Base-by-base conservation (phyloP, 2,113 vertebrate genomes). In the Engraulis encrasicolus region DNA sequence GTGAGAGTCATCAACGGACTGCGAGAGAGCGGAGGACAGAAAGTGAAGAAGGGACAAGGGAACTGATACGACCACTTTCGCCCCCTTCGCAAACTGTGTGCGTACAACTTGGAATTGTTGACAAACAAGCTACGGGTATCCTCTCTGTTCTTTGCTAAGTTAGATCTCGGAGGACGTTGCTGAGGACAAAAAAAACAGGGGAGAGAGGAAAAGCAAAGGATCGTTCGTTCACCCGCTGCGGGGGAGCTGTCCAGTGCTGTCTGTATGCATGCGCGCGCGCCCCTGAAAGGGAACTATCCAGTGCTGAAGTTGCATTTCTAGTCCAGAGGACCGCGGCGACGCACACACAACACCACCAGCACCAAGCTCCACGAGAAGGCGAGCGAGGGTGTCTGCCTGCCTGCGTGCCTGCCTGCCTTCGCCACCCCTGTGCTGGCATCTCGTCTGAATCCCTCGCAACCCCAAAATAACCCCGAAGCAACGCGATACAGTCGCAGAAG, bases 221-320 rank as follows among this genome's bases (percentile, higher is more conserved):
- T 74, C 34, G 20, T 81, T 50, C 14, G n/a, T n/a, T n/a, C n/a
- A n/a, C n/a, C n/a, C n/a, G 37, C 66, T 49, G 34, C 36, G 23
- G 79, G 71, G 45, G 77, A 74, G 85, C 81, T 86, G 85, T 85
- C 84, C 86, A 81, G 86, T 84, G 78, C 81, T 77, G 78, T 45
- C 81, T 77, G 78, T 45, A 79, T 50, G 52, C 81, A 82, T 81
- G 80, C 58, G 84, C 37, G 81, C 58, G 81, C 58, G 50, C 66
- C 66, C 66, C 66, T 34, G 66, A 74, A 74, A 74, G 66, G 66
- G 66, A 74, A 74, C 66, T 74, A 93, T 94, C 94, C 95, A 90
- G 95, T 95, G 93, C 96, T 95, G 94, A 95, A 94, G 88, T 87
- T 85, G 85, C 86, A 87, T 90, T 84, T 84, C 89, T 83, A n/a